Percentiles rank a stretch among this genome's conserved stretches.
These are phyloP conservation scores for Cremastobaeus sp. DNA, from an alignment of 2,888 invertebrate species.

Conservation along the genomic window DNA sequence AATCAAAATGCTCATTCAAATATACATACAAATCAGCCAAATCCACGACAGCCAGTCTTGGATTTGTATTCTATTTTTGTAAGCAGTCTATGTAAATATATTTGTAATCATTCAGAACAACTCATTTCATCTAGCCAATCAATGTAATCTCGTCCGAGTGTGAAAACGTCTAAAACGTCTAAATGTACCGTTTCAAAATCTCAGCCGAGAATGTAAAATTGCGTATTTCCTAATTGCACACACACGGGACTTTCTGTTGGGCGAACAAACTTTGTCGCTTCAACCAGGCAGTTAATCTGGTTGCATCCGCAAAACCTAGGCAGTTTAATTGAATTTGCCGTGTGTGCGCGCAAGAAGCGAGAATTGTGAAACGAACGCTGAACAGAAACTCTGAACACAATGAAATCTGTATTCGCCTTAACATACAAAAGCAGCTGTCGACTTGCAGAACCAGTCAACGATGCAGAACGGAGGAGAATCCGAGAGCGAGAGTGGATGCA, in stretches of 20 bases:
- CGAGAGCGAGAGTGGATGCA: conserved; percentile 90
- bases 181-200: too few species aligned
- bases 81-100: conserved; percentile 13
- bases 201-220: too few species aligned
- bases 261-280: too few species aligned
- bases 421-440: conserved; percentile 84
- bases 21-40: neutral
- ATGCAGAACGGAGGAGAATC: conserved; percentile 89
- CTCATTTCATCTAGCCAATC: neutral
- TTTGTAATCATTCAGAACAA: conserved; percentile 4
- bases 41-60: too few species aligned
- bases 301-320: too few species aligned
- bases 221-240: too few species aligned
- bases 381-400: conserved; percentile 5
- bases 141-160: too few species aligned
- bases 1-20: conserved; percentile 24
- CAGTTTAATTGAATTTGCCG: too few species aligned
- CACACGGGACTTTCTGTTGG: too few species aligned
- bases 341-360: conserved; percentile 1
- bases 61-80: conserved; percentile 17
- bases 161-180: neutral
- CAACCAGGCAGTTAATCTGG: too few species aligned
- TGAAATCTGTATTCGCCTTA: conserved; percentile 70
- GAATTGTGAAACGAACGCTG: neutral
- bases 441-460: conserved; percentile 89